Conservation (phyloP, 2,888 invertebrate genomes). For the Pardosa pseudoannulata region DNA sequence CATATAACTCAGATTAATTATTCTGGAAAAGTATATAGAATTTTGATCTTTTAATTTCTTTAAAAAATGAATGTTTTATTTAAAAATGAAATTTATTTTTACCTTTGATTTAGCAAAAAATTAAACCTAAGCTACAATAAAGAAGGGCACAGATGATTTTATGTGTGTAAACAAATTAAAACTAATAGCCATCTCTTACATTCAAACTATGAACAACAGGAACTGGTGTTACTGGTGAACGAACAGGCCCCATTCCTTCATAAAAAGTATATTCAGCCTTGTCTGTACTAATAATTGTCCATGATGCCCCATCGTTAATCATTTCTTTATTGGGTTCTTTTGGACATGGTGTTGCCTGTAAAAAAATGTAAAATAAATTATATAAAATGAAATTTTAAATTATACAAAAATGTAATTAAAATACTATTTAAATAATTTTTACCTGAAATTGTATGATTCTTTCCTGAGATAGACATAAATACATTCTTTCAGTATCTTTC, state of each 20-base stretch:
- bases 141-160: no score
- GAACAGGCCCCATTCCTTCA: constrained; percentile 98
- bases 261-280: constrained; percentile 99
- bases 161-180: neutral
- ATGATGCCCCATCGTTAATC: constrained; percentile 99
- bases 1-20: no score
- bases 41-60: no score
- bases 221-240: constrained; percentile 97
- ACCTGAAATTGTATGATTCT: constrained; percentile 98
- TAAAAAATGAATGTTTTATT: no score
- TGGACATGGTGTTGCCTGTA: constrained; percentile 93
- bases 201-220: constrained; percentile 96
- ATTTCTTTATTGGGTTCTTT: constrained; percentile 98
- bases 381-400: no score
- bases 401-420: no score
- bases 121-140: no score
- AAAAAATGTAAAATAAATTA: no score
- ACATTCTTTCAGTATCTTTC: constrained; percentile 99
- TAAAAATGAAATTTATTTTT: no score
- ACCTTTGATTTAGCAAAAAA: no score
- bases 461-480: constrained; percentile 97
- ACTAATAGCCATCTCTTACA: constrained; percentile 79
- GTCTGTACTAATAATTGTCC: constrained; percentile 99
- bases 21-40: no score
- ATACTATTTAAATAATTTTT: constrained; percentile 2